Evolutionary conservation across 2,888 invertebrate genomes (phyloP), one percentile per base, ranked within the genome.

Genomic region (Timandra comae): DNA sequence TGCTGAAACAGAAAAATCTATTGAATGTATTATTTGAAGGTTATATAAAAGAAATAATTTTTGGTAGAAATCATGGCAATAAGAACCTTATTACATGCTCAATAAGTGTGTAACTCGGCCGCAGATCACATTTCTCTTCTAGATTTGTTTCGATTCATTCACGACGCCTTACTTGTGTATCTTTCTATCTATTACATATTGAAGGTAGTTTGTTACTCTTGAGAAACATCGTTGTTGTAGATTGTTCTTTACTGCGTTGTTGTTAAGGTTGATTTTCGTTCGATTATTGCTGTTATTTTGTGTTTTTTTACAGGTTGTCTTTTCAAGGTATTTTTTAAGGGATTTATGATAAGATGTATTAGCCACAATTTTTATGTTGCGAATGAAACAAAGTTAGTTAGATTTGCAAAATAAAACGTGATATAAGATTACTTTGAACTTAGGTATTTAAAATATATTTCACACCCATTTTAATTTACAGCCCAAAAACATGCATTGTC

Each of bases 131-230:
- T n/a, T n/a, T 60, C 54, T 67, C 74, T 74, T 78, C 76, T 74
- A 71, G 65, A 62, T 64, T 46, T 53, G 69, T 65, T 59, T 73
- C 72, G 68, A 69, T 63, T 78, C 79, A 81, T 79, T 69, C 76
- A 76, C 73, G 70, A 76, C 53, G 77, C 79, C 81, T 84, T 84
- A 84, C 84, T 84, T 84, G 84, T 84, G 82, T 82, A 81, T 82
- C 79, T 84, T 78, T 82, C 81, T 81, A 62, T 80, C 79, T 77
- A 59, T 66, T 58, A n/a, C n/a, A n/a, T n/a, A 49, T 35, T 55
- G 68, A 56, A 69, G 74, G 74, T 82, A 82, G 80, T 77, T 77
- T 70, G 69, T 57, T 71, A 71, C 63, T 76, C 63, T 75, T 74
- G 62, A 65, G 47, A 62, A 57, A 16, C 50, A 56, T 49, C 67